Evolutionary conservation across 2,888 invertebrate species (phyloP).

Genomic region (Acronicta alni): DNA sequence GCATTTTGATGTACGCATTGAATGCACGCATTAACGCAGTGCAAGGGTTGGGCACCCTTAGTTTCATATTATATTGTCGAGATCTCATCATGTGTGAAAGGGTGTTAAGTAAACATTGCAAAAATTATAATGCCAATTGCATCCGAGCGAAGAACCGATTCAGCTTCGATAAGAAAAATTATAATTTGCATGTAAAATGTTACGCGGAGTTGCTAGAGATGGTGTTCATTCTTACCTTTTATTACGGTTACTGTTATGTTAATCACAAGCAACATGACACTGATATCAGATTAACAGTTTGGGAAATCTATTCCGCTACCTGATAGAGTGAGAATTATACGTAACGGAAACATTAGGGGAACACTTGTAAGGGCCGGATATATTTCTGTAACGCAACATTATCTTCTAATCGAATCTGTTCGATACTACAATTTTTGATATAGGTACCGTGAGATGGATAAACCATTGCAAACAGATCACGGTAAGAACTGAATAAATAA

Average conservation of each 20-base stretch:
- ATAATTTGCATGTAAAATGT: slow-evolving; percentile 85
- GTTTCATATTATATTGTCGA: slow-evolving; percentile 71
- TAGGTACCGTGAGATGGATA: no score
- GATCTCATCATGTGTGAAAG: slow-evolving; percentile 88
- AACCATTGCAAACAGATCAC: no score
- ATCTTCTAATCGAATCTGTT: no score
- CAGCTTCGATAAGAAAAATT: slow-evolving; percentile 81
- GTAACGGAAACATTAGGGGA: slow-evolving; percentile 15
- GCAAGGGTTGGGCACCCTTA: slow-evolving; percentile 70
- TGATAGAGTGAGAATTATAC: slow-evolving; percentile 49
- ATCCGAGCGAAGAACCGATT: slow-evolving; percentile 77
- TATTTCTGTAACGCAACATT: background rate
- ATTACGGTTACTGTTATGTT: slow-evolving; percentile 83
- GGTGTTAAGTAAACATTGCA: slow-evolving; percentile 90
- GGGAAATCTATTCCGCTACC: slow-evolving; percentile 70
- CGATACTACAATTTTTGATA: no score
- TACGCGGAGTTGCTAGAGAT: slow-evolving; percentile 71
- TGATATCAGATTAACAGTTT: slow-evolving; percentile 86
- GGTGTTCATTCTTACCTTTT: slow-evolving; percentile 79
- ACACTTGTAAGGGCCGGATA: slow-evolving; percentile 4
- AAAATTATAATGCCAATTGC: slow-evolving; percentile 88
- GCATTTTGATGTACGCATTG: slow-evolving; percentile 69
- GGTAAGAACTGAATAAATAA: no score
- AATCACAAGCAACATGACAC: slow-evolving; percentile 86
- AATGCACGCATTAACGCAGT: slow-evolving; percentile 48